A percentile compares a stretch with the other conserved stretches of the same genome.
These are phyloP conservation scores for Leptopilina boulardi DNA, from an alignment of 1,140 invertebrate genomes.

Conservation along the genomic window DNA sequence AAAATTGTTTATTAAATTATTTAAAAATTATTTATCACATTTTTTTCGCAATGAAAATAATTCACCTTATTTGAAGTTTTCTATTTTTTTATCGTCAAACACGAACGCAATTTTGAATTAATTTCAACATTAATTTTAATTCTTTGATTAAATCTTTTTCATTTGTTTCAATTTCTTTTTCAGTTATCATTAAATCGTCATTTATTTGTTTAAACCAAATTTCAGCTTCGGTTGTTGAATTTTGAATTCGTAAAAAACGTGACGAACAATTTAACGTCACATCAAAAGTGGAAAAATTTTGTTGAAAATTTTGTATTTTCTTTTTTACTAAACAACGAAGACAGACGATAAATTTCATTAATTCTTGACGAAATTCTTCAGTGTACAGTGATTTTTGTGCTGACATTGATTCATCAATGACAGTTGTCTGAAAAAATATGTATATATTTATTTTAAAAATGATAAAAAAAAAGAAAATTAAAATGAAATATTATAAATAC, in stretches of 20 bases:
- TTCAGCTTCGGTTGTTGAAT: constrained; percentile 44
- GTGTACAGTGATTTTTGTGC: not conserved
- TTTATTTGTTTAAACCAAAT: constrained; percentile 47
- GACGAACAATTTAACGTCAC: constrained; percentile 47
- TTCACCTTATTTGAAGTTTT: no score
- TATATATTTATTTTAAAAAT: constrained; percentile 25
- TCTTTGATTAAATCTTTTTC: constrained; percentile 49
- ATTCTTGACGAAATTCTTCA: constrained; percentile 50
- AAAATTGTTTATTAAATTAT: no score
- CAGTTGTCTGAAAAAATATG: constrained; percentile 54
- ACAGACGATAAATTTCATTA: constrained; percentile 59
- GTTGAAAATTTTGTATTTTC: constrained; percentile 12
- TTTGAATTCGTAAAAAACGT: constrained; percentile 51
- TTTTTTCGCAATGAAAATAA: no score
- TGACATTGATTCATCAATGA: constrained; percentile 58
- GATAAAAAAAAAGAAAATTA: constrained; percentile 11
- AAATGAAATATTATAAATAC: constrained; percentile 49
- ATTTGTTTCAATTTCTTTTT: constrained; percentile 44
- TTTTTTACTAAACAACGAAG: constrained; percentile 57
- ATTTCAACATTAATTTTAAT: constrained; percentile 55
- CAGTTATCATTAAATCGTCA: constrained; percentile 38
- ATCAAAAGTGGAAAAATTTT: constrained; percentile 11
- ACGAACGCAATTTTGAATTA: constrained; percentile 61
- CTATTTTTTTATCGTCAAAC: constrained; percentile 49
- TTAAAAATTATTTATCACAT: no score